These are phyloP conservation scores for Himalopsyche tibetana DNA, from an alignment of 2,888 invertebrate genomes.

Conservation along the genomic window DNA sequence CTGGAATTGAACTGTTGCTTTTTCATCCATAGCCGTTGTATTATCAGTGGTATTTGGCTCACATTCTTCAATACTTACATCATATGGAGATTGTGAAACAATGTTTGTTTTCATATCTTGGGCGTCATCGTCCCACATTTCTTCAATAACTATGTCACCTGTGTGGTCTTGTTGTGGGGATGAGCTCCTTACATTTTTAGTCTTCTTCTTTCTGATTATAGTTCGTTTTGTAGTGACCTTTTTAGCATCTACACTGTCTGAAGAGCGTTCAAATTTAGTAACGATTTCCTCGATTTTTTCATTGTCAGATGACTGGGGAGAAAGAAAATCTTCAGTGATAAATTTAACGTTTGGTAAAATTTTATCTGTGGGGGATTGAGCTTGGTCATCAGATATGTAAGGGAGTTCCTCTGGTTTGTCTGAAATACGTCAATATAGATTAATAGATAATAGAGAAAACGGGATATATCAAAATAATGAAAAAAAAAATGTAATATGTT, in stretches of 20 bases:
- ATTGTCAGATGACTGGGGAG: conserved; percentile 72
- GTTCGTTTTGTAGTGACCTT: conserved; percentile 79
- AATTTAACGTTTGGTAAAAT: not conserved
- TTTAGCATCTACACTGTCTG: conserved; percentile 76
- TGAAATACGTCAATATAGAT: conserved; percentile 54
- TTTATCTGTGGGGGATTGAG: conserved; percentile 30
- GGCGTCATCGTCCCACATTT: conserved; percentile 73
- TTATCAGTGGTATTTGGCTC: conserved; percentile 68
- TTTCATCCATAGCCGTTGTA: conserved; percentile 68
- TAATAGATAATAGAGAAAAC: not conserved
- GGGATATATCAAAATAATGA: conserved; percentile 24
- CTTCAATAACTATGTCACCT: conserved; percentile 77
- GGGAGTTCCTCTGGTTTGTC: conserved; percentile 57
- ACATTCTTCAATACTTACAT: conserved; percentile 74
- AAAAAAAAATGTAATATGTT: conserved; percentile 21
- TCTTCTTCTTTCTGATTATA: conserved; percentile 73
- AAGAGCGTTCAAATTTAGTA: conserved; percentile 77
- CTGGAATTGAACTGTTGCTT: conserved; percentile 69
- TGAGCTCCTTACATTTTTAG: conserved; percentile 64
- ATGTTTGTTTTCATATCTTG: conserved; percentile 64
- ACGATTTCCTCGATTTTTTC: conserved; percentile 80
- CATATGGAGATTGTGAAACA: conserved; percentile 60
- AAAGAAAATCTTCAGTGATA: conserved; percentile 63
- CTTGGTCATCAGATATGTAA: conserved; percentile 8
- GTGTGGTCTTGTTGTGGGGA: conserved; percentile 66